phyloP scores from a whole-genome alignment of 2,113 vertebrate genomes.

The Chauna torquata region DNA sequence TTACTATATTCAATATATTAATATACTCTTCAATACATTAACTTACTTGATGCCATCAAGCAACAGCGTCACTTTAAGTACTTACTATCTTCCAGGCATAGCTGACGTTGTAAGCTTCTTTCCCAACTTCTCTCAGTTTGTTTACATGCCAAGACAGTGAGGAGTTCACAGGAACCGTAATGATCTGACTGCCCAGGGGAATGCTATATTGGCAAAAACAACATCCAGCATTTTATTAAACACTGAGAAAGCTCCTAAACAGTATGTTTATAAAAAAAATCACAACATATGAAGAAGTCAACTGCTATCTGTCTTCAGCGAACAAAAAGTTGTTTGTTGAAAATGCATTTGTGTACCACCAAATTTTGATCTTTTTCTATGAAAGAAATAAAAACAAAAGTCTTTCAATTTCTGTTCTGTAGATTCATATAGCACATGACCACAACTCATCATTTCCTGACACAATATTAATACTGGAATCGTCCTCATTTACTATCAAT shows the following conservation, averaged over 20 bases:
- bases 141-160: conserved; percentile 97
- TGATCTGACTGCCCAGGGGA: conserved; percentile 95
- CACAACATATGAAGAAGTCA: background rate
- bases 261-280: background rate
- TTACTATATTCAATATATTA: background rate
- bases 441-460: background rate
- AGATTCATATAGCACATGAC: background rate
- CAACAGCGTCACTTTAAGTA: background rate
- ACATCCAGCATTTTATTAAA: conserved; percentile 47
- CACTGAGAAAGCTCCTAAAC: background rate
- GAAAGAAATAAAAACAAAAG: background rate
- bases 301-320: background rate
- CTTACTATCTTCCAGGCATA: conserved; percentile 99
- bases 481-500: background rate
- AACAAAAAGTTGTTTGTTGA: background rate
- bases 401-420: background rate
- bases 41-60: background rate
- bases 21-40: background rate
- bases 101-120: conserved; percentile 95
- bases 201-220: conserved; percentile 81
- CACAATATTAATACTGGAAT: background rate
- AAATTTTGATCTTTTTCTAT: background rate
- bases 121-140: conserved; percentile 88
- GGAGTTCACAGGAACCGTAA: conserved; percentile 93
- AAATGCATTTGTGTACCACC: background rate